Evolutionary conservation across 2,797 vertebrate species (phyloP), one percentile per base, ranked within the genome.

Genomic region (Mormyrus hasselquistii): DNA sequence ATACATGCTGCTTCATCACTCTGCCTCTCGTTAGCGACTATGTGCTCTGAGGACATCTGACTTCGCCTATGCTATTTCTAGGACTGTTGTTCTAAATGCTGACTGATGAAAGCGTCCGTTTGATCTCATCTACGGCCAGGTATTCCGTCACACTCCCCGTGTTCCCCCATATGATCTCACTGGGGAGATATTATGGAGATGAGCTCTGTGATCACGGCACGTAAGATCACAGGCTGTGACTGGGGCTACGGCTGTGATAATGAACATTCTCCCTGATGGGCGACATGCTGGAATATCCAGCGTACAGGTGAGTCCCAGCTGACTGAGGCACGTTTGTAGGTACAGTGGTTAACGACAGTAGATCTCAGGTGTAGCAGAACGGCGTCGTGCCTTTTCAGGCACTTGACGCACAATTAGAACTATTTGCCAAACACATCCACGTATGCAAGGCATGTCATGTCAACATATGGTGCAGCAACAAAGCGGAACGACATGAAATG

Each of bases 1-100:
- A 91, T 90, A 92, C 89, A 91, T 62, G 19, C 88, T 85, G 89
- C 89, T 89, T 92, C 82, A 88, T 92, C 90, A 91, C 88, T 87
- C 57, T 91, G 52, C 57, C 89, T 91, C 92, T 92, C 53, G 90
- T 91, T 90, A 92, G 34, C 4, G n/a, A 53, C 89, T 65, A 62
- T 44, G 65, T 87, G 88, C 89, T 38, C 88, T 22, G 85, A 84
- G 88, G 50, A 10, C 44, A 4, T 49, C 49, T 16, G 59, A 50
- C 69, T 57, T 49, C 55, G 0, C 16, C 88, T 84, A 3, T 5
- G 87, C 88, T 90, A 86, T 90, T 91, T 89, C 82, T 90, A 90
- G 79, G 59, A 69, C 57, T 55, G 22, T 86, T 88, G 52, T 65
- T 87, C 38, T 87, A 10, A 47, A 87, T 47, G 47, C 25, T 29